Evolutionary conservation across 2,888 invertebrate species (phyloP).

Genomic region (Cephus rjabovi): DNA sequence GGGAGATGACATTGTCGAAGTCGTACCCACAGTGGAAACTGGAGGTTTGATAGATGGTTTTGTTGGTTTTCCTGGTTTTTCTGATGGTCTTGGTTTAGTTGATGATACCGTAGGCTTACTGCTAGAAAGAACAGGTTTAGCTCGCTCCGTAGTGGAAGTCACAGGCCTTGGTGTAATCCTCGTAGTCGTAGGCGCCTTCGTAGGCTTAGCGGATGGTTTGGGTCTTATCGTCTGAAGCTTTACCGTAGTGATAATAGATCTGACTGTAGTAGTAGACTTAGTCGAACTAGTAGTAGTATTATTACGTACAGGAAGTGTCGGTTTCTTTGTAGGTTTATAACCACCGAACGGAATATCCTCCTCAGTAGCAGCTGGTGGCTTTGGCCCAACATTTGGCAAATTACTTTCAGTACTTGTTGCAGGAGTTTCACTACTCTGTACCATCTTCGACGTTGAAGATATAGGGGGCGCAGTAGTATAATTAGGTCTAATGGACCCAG

Average conservation of each 20-base stretch:
- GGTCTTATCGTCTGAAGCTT: constrained; percentile 14
- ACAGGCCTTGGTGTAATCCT: constrained; percentile 20
- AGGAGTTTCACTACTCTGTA: constrained; percentile 5
- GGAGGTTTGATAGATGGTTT: constrained; percentile 22
- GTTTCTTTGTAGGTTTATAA: constrained; percentile 1
- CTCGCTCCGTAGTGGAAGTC: constrained; percentile 20
- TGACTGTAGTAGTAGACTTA: neutral
- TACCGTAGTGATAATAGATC: neutral
- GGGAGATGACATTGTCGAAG: constrained; percentile 31
- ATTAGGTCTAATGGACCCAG: constrained; percentile 24
- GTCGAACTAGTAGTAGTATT: neutral
- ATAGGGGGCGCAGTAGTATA: constrained; percentile 14
- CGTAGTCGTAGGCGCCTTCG: constrained; percentile 37
- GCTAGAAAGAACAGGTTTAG: constrained; percentile 18
- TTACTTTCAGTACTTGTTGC: neutral
- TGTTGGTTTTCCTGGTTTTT: constrained; percentile 24
- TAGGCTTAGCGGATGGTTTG: constrained; percentile 37
- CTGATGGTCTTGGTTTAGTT: constrained; percentile 12
- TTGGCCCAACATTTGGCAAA: neutral
- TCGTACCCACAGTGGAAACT: constrained; percentile 18
- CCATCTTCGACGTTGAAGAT: constrained; percentile 9
- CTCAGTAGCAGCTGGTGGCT: neutral
- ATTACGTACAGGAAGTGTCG: neutral
- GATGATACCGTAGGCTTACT: neutral
- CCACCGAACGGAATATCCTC: neutral